Conservation (phyloP, 2,113 vertebrate species). For the Poicephalus gulielmi region DNA sequence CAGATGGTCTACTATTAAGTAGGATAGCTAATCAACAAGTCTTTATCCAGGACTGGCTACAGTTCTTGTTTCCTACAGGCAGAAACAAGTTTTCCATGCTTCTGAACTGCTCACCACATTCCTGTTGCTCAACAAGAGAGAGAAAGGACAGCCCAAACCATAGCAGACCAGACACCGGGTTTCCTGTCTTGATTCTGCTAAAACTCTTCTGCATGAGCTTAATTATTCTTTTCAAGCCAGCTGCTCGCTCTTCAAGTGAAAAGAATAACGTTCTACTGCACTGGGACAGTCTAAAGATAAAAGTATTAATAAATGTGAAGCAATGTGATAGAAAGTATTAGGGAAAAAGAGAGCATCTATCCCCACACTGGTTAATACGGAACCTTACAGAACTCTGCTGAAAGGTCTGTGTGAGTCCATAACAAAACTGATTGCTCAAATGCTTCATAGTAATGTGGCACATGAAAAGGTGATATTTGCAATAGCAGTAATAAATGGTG, state of each 20-base stretch:
- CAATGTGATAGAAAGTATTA: background rate
- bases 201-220: background rate
- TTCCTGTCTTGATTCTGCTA: background rate
- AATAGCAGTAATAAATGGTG: background rate
- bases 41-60: background rate
- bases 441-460: background rate
- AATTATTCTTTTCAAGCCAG: background rate
- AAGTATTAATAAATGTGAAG: background rate
- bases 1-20: background rate
- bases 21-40: background rate
- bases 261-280: background rate
- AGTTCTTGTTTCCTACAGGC: background rate
- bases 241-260: background rate
- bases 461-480: background rate
- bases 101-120: background rate
- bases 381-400: background rate
- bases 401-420: background rate
- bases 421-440: background rate
- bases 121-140: background rate
- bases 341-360: background rate
- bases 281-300: background rate
- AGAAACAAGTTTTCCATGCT: background rate
- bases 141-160: background rate
- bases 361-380: background rate
- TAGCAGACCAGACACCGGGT: background rate